These are phyloP conservation scores for Molothrus ater DNA, from an alignment of 2,797 vertebrate species.

Conservation along the genomic window DNA sequence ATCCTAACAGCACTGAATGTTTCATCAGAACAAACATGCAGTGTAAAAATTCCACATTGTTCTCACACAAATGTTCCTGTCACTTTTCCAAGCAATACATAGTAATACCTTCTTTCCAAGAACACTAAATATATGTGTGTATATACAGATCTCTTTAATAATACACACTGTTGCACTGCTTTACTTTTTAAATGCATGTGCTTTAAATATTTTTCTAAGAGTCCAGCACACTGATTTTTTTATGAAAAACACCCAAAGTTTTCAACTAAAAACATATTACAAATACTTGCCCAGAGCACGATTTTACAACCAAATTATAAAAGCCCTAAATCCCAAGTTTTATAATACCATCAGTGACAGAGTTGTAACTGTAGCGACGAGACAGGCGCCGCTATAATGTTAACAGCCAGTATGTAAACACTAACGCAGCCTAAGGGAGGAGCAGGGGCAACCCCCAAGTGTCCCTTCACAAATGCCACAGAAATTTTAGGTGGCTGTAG, in stretches of 20 bases:
- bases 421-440: neutral
- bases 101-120: neutral
- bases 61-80: neutral
- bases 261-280: constrained; percentile 3
- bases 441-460: neutral
- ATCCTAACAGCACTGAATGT: neutral
- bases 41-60: neutral
- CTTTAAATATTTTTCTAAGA: neutral
- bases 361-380: neutral
- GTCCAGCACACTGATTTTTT: neutral
- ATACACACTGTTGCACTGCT: neutral
- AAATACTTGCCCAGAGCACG: neutral
- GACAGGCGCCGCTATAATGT: constrained; percentile 63
- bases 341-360: constrained; percentile 54
- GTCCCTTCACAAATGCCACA: constrained; percentile 2
- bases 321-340: constrained; percentile 42
- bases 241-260: neutral
- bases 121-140: neutral
- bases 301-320: constrained; percentile 59
- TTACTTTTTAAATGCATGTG: neutral
- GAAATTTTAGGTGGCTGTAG: neutral
- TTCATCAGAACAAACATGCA: neutral
- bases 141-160: neutral
- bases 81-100: neutral
- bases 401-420: constrained; percentile 54